Evolutionary conservation across 2,797 vertebrate species (phyloP).

Genomic region (Distichodus sexfasciatus): DNA sequence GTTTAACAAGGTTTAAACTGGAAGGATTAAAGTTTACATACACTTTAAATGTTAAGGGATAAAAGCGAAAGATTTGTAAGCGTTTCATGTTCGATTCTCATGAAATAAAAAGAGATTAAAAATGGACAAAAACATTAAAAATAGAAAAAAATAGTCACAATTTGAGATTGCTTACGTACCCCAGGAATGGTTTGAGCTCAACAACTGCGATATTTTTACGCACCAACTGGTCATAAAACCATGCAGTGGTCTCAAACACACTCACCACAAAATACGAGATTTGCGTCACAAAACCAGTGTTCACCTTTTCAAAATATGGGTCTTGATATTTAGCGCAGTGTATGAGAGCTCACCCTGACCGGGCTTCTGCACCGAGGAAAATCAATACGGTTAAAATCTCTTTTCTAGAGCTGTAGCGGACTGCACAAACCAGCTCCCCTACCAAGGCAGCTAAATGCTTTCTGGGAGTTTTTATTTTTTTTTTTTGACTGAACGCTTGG

Average conservation of each 20-base stretch:
- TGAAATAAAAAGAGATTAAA: too few relatives aligned
- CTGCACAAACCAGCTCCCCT: neutral
- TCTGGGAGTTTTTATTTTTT: neutral
- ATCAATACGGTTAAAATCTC: constrained; percentile 22
- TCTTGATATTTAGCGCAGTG: constrained; percentile 8
- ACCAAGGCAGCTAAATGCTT: constrained; percentile 10
- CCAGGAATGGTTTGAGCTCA: neutral
- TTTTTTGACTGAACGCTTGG: neutral
- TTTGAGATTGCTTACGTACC: neutral
- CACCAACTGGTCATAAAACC: too few relatives aligned
- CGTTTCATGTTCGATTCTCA: too few relatives aligned
- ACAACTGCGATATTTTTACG: neutral
- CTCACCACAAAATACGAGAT: neutral
- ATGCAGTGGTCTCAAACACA: too few relatives aligned
- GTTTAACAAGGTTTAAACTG: neutral
- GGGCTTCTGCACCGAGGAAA: constrained; percentile 19
- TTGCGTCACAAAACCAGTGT: neutral
- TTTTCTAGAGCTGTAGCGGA: constrained; percentile 10
- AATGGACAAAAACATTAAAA: neutral
- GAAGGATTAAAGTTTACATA: neutral
- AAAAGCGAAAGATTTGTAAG: too few relatives aligned
- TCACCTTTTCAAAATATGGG: neutral
- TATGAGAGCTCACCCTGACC: constrained; percentile 4
- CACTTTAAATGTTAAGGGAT: neutral
- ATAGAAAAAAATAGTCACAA: neutral